phyloP scores from a whole-genome alignment of 2,888 invertebrate species.

The Tethea ocularis region DNA sequence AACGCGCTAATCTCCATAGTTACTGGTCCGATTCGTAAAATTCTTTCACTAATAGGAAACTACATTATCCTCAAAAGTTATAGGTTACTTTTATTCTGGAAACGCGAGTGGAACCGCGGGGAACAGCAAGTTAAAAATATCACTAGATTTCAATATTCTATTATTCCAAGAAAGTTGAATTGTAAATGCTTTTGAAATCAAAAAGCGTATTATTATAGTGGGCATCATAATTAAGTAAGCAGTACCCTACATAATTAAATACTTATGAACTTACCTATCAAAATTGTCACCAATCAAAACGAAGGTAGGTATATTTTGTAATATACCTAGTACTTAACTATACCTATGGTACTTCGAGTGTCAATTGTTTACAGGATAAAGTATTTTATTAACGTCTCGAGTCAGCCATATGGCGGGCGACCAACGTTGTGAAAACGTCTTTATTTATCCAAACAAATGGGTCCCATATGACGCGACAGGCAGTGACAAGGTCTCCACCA shows the following conservation, averaged over 20 bases:
- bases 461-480: conserved; percentile 72
- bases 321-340: not conserved
- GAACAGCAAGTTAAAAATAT: no score
- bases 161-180: no score
- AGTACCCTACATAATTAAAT: not conserved
- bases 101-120: no score
- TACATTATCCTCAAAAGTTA: no score
- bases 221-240: not conserved
- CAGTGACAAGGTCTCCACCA: conserved; percentile 70
- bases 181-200: no score
- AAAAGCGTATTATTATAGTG: not conserved
- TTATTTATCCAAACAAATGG: conserved; percentile 79
- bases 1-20: no score
- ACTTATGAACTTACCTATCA: conserved; percentile 10
- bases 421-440: conserved; percentile 57
- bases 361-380: conserved; percentile 6
- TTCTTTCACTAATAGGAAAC: no score
- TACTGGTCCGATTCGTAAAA: no score
- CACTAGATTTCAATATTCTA: no score
- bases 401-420: conserved; percentile 59
- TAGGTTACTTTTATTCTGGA: no score
- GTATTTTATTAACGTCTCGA: conserved; percentile 26
- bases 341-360: not conserved
- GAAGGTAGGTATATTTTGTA: not conserved
- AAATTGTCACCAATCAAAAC: conserved; percentile 22